A percentile compares a stretch with the other conserved stretches of the same genome.
phyloP scores from a whole-genome alignment of 2,113 vertebrate species.

The Colossoma macropomum region DNA sequence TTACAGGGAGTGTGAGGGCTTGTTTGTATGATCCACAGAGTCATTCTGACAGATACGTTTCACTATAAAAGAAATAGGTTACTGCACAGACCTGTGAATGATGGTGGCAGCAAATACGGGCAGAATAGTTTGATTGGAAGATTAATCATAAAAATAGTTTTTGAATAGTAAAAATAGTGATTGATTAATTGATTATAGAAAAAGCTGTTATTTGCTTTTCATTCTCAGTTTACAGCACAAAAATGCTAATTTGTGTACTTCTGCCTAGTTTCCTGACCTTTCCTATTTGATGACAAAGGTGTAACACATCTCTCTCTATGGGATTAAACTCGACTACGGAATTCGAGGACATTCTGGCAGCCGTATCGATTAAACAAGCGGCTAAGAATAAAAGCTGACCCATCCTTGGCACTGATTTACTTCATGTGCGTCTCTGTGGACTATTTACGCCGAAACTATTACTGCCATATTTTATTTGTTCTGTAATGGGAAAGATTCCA shows the following conservation, averaged over 20 bases:
- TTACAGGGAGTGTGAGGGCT: no score
- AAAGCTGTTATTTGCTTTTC: no score
- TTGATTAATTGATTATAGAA: no score
- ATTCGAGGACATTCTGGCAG: neutral
- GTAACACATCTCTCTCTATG: neutral
- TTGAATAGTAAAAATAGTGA: no score
- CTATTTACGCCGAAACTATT: conserved; percentile 55
- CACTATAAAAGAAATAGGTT: no score
- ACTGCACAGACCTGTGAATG: no score
- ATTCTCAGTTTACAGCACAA: no score
- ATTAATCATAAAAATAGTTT: no score
- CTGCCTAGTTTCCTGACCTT: neutral
- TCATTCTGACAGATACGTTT: no score
- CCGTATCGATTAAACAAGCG: neutral
- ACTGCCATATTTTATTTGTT: conserved; percentile 7
- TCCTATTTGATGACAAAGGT: conserved; percentile 42
- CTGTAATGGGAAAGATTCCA: conserved; percentile 16
- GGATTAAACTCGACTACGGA: neutral
- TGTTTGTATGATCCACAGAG: no score
- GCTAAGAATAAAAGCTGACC: conserved; percentile 60
- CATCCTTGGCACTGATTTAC: conserved; percentile 58
- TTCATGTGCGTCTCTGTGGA: conserved; percentile 51
- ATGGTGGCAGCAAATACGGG: no score
- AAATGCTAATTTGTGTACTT: neutral
- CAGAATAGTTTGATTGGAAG: no score